These are phyloP conservation scores for Leptinotarsa defecta DNA, from an alignment of 1,140 invertebrate genomes.

Conservation along the genomic window DNA sequence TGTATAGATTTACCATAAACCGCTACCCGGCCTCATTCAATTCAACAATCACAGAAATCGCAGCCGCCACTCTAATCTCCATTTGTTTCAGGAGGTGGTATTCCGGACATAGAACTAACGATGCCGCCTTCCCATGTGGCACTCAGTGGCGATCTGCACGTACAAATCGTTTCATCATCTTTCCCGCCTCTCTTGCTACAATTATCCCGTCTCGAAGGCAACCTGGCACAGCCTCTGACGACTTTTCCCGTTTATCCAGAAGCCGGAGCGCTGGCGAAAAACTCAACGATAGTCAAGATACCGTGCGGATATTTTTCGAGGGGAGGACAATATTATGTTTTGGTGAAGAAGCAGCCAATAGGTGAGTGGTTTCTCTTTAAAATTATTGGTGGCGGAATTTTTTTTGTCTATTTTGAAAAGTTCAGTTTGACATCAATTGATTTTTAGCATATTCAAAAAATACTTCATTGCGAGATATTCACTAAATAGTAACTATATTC, in stretches of 20 bases:
- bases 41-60: not conserved
- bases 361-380: conserved; percentile 13
- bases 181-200: conserved; percentile 54
- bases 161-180: conserved; percentile 59
- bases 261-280: conserved; percentile 46
- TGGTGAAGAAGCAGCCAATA: conserved; percentile 56
- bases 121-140: conserved; percentile 66
- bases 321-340: conserved; percentile 63
- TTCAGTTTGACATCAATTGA: too few relatives aligned
- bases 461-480: too few relatives aligned
- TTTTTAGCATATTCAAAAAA: too few relatives aligned
- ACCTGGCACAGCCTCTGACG: conserved; percentile 48
- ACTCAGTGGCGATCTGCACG: conserved; percentile 67
- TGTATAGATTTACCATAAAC: too few relatives aligned
- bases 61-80: not conserved
- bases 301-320: conserved; percentile 72
- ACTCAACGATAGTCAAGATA: conserved; percentile 60
- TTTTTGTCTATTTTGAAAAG: too few relatives aligned
- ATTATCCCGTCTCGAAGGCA: conserved; percentile 55
- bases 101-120: conserved; percentile 57
- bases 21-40: too few relatives aligned
- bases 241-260: conserved; percentile 54
- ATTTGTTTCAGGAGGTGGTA: conserved; percentile 49
- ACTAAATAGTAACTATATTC: too few relatives aligned
- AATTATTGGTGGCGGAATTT: too few relatives aligned